Percentiles rank a stretch among this genome's conserved stretches.
phyloP scores from a whole-genome alignment of 2,797 vertebrate species.

The Loris lydekkerianus region DNA sequence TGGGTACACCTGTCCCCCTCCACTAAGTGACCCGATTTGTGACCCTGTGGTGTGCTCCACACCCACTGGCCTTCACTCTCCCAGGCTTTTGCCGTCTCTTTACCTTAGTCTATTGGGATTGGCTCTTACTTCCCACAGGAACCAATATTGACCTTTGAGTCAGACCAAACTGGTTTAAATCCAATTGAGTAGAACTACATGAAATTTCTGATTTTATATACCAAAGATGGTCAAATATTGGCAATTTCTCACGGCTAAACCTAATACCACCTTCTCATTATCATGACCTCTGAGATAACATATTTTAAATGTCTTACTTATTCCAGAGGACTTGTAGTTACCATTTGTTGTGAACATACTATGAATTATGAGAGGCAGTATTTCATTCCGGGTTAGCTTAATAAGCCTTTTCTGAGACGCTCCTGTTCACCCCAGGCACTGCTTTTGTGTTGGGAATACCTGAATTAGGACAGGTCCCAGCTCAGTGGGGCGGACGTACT shows the following conservation, averaged over 20 bases:
- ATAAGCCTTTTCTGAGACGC: not conserved
- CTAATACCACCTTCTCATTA: not conserved
- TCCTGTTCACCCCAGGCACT: not conserved
- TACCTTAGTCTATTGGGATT: not conserved
- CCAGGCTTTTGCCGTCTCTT: not conserved
- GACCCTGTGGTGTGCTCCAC: too few relatives aligned
- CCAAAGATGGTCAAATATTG: not conserved
- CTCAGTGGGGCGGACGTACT: not conserved
- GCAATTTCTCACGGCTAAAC: not conserved
- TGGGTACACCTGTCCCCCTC: not conserved
- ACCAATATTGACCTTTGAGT: not conserved
- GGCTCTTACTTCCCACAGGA: not conserved
- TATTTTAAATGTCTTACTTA: constrained; percentile 23
- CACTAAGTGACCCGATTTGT: not conserved
- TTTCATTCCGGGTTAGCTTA: constrained; percentile 3
- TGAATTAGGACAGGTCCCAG: not conserved
- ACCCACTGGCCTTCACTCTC: not conserved
- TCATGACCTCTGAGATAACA: not conserved
- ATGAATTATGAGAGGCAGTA: not conserved
- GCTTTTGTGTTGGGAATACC: constrained; percentile 2
- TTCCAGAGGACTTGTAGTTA: not conserved
- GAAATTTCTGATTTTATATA: not conserved
- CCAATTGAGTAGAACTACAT: not conserved
- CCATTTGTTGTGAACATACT: not conserved
- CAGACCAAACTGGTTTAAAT: constrained; percentile 38